These are phyloP conservation scores for Ametastegia equiseti DNA, from an alignment of 2,888 invertebrate species.

Conservation along the genomic window DNA sequence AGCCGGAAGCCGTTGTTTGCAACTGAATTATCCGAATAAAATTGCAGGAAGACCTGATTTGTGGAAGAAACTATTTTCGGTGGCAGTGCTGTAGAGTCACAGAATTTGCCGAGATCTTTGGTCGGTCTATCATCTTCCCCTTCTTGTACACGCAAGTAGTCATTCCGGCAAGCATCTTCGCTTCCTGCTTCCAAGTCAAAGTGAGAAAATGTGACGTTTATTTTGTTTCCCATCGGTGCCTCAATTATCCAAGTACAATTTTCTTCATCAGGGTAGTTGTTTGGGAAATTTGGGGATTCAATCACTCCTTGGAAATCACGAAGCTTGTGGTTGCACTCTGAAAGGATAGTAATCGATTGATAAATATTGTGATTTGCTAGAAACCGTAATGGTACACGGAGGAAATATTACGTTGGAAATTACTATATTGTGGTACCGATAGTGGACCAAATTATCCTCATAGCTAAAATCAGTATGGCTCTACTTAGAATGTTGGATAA, in stretches of 20 bases:
- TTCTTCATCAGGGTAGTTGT: constrained; percentile 79
- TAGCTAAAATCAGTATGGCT: too few species aligned
- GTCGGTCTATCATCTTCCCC: constrained; percentile 65
- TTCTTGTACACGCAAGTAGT: constrained; percentile 81
- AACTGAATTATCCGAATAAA: constrained; percentile 80
- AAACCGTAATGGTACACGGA: not conserved
- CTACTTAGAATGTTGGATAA: too few species aligned
- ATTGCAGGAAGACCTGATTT: constrained; percentile 81
- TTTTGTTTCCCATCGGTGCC: constrained; percentile 86
- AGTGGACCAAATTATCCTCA: too few species aligned
- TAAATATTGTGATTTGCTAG: not conserved
- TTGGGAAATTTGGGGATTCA: constrained; percentile 92
- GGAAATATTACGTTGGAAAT: too few species aligned
- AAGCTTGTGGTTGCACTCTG: constrained; percentile 82
- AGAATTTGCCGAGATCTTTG: constrained; percentile 62
- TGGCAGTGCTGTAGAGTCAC: constrained; percentile 73
- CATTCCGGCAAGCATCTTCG: constrained; percentile 77
- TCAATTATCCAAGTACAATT: constrained; percentile 89
- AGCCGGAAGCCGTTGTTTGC: constrained; percentile 86
- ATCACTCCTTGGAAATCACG: constrained; percentile 86
- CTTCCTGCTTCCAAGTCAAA: constrained; percentile 80
- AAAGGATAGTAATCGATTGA: not conserved
- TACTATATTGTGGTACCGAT: too few species aligned
- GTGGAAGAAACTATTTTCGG: constrained; percentile 78
- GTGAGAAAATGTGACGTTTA: constrained; percentile 90